Evolutionary conservation across 2,888 invertebrate genomes (phyloP), one percentile per base, ranked within the genome.

Genomic region (Oasisia sp.): DNA sequence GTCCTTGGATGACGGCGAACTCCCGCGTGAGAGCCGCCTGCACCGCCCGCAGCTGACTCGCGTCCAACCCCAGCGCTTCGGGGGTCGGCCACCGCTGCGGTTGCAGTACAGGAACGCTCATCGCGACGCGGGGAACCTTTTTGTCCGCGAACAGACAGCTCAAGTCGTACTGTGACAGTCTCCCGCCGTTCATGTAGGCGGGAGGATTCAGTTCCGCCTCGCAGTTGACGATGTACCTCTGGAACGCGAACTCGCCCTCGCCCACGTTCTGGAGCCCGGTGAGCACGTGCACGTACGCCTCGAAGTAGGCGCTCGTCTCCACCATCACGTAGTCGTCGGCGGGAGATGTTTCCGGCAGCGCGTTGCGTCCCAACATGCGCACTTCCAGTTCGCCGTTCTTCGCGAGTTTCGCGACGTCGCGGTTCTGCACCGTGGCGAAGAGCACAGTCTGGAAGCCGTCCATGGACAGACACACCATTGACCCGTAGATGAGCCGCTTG

Each of bases 241-340:
- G 96, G 97, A 98, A 97, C 0, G 98, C 98, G 94, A 98, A 97
- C 50, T 97, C 97, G 12, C 32, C 89, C 32, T 91, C 92, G 32
- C 96, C 96, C 91, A 97, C 97, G 0, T 96, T 96, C 94, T 98
- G 97, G 32, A 98, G 95, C 12, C 97, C 97, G 94, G 97, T 97
- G 92, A 98, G 96, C 0, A 98, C 97, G 94, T 97, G 97, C 93
- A 97, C 97, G 95, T 98, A 98, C 0, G 98, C 98, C 94, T 98
- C 98, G 95, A 98, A 98, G 95, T 97, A 98, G 0, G 98, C 97
- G 92, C 97, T 97, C 92, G 98, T 97, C 95, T 98, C 98, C 5
- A 98, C 97, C 97, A 98, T 97, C 58, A 90, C 74, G 32, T 91
- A 93, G 14, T 44, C 89, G 38, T 89, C 90, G 32, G 38, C 90